phyloP scores from a whole-genome alignment of 2,888 invertebrate genomes.

The Aproaerema taeniolella region DNA sequence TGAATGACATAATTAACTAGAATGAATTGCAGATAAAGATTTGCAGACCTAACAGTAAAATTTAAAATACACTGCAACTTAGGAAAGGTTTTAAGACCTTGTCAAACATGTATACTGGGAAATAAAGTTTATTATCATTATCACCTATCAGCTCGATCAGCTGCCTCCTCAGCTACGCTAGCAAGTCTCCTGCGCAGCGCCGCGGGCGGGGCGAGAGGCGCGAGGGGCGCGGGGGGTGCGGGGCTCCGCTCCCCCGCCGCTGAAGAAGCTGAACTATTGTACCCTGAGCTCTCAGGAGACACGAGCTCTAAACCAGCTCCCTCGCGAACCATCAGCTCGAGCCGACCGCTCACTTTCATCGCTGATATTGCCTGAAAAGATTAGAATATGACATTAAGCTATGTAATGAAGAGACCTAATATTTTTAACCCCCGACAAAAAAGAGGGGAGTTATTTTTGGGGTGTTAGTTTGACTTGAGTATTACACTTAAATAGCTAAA shows the following conservation, averaged over 20 bases:
- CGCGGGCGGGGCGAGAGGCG: constrained; percentile 61
- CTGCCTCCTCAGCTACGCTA: constrained; percentile 84
- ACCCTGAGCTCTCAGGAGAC: constrained; percentile 89
- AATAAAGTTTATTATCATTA: too few species aligned
- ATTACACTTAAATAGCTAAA: too few species aligned
- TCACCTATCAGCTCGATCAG: constrained; percentile 79
- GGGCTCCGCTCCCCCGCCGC: constrained; percentile 84
- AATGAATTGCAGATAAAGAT: too few species aligned
- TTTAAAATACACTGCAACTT: too few species aligned
- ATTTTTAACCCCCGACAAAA: too few species aligned
- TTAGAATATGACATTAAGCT: background rate
- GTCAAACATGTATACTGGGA: too few species aligned
- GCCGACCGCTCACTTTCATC: constrained; percentile 86
- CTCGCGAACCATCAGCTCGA: constrained; percentile 86
- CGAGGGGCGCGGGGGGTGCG: constrained; percentile 64
- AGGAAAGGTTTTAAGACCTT: too few species aligned
- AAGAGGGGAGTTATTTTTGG: background rate
- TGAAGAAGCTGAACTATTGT: constrained; percentile 90
- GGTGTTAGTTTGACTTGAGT: too few species aligned
- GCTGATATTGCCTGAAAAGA: constrained; percentile 83
- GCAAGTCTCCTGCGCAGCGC: constrained; percentile 82
- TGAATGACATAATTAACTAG: too few species aligned
- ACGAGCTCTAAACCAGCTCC: constrained; percentile 88
- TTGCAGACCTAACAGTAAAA: too few species aligned
- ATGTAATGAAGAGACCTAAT: too few species aligned